Evolutionary conservation across 2,113 vertebrate genomes (phyloP).

Genomic region (Heterotis niloticus): DNA sequence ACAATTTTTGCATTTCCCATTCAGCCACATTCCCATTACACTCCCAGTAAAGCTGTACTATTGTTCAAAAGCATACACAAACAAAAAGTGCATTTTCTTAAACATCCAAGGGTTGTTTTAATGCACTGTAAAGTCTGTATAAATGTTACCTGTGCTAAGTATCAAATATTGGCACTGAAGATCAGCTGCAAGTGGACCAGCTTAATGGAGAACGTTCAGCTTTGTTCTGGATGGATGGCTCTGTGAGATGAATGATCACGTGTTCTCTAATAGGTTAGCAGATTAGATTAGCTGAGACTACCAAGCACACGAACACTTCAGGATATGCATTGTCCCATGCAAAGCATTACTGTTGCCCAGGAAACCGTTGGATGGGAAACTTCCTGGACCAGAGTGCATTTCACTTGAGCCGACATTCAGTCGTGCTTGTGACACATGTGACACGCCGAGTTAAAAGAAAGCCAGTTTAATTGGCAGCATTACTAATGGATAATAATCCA

Average conservation of each 20-base stretch:
- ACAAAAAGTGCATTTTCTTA: not conserved
- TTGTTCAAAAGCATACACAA: not conserved
- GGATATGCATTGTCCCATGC: too few relatives aligned
- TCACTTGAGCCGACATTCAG: too few relatives aligned
- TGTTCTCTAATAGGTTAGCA: not conserved
- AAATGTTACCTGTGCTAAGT: not conserved
- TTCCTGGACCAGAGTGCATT: too few relatives aligned
- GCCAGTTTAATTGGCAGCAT: not conserved
- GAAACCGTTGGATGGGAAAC: too few relatives aligned
- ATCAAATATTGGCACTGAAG: not conserved
- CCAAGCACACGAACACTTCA: too few relatives aligned
- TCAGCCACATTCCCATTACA: slow-evolving; percentile 16
- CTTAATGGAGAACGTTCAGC: not conserved
- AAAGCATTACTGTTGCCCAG: too few relatives aligned
- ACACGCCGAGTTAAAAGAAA: not conserved
- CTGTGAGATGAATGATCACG: not conserved
- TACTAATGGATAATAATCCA: not conserved
- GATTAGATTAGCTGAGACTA: too few relatives aligned
- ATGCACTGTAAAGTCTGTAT: not conserved
- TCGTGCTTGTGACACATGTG: not conserved
- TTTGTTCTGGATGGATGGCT: not conserved
- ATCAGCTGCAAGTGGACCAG: not conserved
- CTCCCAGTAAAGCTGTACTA: not conserved
- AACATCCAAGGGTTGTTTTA: not conserved
- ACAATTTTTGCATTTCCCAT: slow-evolving; percentile 21